These are phyloP conservation scores for Panthera leo DNA, from an alignment of 2,113 vertebrate species.

Conservation along the genomic window DNA sequence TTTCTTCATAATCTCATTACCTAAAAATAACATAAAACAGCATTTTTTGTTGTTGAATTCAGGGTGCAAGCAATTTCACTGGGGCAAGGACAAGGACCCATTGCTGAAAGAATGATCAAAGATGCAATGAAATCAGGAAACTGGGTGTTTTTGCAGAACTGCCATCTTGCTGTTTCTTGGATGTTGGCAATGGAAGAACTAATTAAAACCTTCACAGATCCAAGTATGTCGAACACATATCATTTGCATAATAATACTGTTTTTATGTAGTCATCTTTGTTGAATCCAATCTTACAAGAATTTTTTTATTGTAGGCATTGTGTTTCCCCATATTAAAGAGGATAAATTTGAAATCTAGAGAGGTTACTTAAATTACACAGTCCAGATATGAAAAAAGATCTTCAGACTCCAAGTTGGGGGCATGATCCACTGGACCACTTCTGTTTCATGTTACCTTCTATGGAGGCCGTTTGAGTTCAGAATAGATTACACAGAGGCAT, in stretches of 20 bases:
- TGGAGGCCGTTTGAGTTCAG: not conserved
- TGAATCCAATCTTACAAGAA: not conserved
- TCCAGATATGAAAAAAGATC: not conserved
- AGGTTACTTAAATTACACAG: not conserved
- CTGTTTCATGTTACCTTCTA: not conserved
- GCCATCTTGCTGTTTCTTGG: slow-evolving; percentile 91
- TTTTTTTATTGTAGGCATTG: not conserved
- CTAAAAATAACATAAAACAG: not conserved
- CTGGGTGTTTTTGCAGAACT: slow-evolving; percentile 92
- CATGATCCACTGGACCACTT: not conserved
- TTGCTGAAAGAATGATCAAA: slow-evolving; percentile 90
- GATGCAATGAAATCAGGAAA: slow-evolving; percentile 86
- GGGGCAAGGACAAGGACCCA: slow-evolving; percentile 91
- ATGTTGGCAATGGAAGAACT: slow-evolving; percentile 91
- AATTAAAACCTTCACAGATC: slow-evolving; percentile 90
- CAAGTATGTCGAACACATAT: slow-evolving; percentile 79
- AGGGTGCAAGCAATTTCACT: slow-evolving; percentile 90
- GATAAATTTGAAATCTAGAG: not conserved
- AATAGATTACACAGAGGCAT: not conserved
- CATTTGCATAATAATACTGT: not conserved
- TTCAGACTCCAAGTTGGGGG: not conserved
- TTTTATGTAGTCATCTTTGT: not conserved
- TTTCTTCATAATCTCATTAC: not conserved
- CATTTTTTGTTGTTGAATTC: slow-evolving; percentile 35
- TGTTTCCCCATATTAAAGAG: not conserved